phyloP scores from a whole-genome alignment of 2,113 vertebrate species.

The Vidua chalybeata region DNA sequence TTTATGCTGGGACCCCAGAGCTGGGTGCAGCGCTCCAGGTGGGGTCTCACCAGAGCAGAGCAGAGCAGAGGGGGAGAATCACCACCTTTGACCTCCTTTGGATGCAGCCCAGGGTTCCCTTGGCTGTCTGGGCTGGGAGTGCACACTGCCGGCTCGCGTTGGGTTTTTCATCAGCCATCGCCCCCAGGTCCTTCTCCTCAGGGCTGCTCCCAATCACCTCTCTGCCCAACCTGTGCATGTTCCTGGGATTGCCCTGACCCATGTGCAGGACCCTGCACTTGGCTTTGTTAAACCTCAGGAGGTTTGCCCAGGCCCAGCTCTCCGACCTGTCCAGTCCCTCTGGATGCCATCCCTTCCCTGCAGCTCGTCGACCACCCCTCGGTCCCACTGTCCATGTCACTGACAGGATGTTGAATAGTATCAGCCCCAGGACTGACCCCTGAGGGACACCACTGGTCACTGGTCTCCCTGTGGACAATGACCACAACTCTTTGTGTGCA shows the following conservation, averaged over 20 bases:
- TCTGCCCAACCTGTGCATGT: not conserved
- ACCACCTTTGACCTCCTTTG: not conserved
- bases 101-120: not conserved
- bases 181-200: too few relatives aligned
- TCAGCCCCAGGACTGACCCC: not conserved
- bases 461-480: not conserved
- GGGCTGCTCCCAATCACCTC: not conserved
- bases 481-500: not conserved
- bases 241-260: not conserved
- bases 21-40: not conserved
- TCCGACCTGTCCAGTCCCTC: not conserved
- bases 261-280: not conserved
- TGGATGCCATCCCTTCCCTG: not conserved
- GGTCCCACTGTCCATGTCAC: too few relatives aligned
- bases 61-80: not conserved
- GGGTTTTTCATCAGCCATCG: too few relatives aligned
- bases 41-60: not conserved
- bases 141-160: too few relatives aligned
- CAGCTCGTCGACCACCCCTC: rapidly evolving
- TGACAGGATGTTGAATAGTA: not conserved
- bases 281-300: not conserved
- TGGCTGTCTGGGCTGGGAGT: too few relatives aligned
- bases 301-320: not conserved
- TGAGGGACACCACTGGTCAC: not conserved
- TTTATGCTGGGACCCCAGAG: not conserved